Evolutionary conservation across 2,113 vertebrate species (phyloP), one percentile per base, ranked within the genome.

Genomic region (Siniperca knerii): DNA sequence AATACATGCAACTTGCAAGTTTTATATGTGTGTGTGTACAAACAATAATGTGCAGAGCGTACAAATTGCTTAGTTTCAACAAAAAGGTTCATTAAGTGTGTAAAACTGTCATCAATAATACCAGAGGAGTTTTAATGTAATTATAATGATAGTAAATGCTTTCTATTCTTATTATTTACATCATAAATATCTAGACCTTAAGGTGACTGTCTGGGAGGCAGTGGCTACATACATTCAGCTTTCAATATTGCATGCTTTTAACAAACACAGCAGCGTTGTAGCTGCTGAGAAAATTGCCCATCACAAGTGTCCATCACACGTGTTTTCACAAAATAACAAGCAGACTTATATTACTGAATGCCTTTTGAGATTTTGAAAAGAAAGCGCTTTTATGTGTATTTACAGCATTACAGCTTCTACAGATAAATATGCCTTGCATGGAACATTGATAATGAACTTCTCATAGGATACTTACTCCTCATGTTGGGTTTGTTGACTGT

Each of bases 401-500:
- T 4, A 52, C 4, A n/a, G 13, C 8, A 29, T 42, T n/a, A n/a
- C n/a, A n/a, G 3, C 16, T 29, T 58, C 81, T 71, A 67, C 20
- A 35, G 75, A 84, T 72, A 78, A 66, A 74, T 61, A 68, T 40
- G 44, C 18, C 25, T 78, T 52, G 18, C 6, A 64, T 21, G 8
- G 57, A 67, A 11, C 65, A 64, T 15, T 75, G 13, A 61, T 75
- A 61, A 77, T 50, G 21, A 75, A 52, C 37, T 50, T 29, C 21
- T 60, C 58, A 29, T 15, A 73, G 29, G 35, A 65, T 48, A 40
- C 57, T 68, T 42, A 21, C 52, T 58, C 18, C 6, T 65, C 44
- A n/a, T 18, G 50, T 74, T 79, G 33, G 4, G 60, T 78, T 72
- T 89, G 83, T 76, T 77, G 87, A 70, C 79, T 57, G 64, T 65